Evolutionary conservation across 2,113 vertebrate species (phyloP).

Genomic region (Platichthys flesus): DNA sequence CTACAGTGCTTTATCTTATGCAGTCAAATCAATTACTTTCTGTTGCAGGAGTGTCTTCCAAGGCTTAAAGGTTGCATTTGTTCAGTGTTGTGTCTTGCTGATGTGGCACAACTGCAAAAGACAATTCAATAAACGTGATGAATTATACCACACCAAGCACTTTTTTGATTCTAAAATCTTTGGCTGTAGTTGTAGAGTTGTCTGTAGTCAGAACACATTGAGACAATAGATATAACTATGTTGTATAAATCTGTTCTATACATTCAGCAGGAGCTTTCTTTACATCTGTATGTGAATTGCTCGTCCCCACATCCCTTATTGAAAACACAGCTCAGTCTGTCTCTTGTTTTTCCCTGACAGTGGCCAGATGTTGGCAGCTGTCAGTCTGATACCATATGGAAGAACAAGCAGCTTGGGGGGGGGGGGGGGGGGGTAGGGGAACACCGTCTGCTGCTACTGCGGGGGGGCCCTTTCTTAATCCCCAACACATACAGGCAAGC

Average conservation of each 20-base stretch:
- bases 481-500: background rate
- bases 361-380: constrained; percentile 51
- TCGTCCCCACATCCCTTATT: background rate
- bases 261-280: background rate
- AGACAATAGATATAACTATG: background rate
- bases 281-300: background rate
- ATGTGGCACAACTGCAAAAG: constrained; percentile 3
- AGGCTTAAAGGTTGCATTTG: too few relatives aligned
- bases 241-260: background rate
- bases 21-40: background rate
- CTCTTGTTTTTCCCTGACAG: constrained; percentile 19
- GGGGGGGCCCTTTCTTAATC: constrained; percentile 39
- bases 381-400: constrained; percentile 24
- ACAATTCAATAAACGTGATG: background rate
- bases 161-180: too few relatives aligned
- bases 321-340: background rate
- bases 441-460: constrained; percentile 12
- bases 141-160: too few relatives aligned
- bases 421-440: constrained; percentile 8
- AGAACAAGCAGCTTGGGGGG: constrained; percentile 39
- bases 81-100: background rate
- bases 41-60: background rate
- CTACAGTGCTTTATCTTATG: background rate
- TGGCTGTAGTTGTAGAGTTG: too few relatives aligned
- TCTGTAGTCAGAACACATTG: background rate